These are phyloP conservation scores for Tetragnatha montana DNA, from an alignment of 2,888 invertebrate genomes.

Conservation along the genomic window DNA sequence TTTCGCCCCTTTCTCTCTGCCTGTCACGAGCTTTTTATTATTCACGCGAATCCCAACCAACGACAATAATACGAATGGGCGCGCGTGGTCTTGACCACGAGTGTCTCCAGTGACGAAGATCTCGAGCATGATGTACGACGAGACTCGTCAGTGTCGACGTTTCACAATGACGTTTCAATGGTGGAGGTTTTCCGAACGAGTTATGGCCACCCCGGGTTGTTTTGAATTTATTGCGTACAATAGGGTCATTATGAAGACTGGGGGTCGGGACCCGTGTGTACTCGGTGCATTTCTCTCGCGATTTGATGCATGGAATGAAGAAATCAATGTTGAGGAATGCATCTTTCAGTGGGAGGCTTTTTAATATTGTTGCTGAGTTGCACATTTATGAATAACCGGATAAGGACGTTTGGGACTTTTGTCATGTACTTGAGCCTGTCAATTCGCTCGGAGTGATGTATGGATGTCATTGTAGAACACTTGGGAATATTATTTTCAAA, in stretches of 20 bases:
- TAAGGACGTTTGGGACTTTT: no score
- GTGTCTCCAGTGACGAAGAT: conserved; percentile 31
- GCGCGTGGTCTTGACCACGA: conserved; percentile 60
- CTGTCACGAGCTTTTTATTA: conserved; percentile 45
- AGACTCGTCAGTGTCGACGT: neutral
- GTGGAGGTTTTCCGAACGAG: neutral
- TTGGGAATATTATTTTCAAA: no score
- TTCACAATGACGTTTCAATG: neutral
- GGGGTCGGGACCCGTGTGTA: neutral
- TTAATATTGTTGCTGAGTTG: no score
- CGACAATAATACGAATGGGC: conserved; percentile 53
- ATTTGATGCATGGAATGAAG: no score
- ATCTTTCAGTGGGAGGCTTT: no score
- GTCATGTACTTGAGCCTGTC: no score
- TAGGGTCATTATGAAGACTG: neutral
- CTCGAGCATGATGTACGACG: neutral
- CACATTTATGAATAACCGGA: no score
- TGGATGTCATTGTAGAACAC: no score
- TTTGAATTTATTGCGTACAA: neutral
- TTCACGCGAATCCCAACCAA: conserved; percentile 51
- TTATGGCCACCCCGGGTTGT: neutral
- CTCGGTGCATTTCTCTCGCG: no score
- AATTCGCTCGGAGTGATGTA: no score
- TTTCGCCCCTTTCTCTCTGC: conserved; percentile 45
- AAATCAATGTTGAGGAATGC: no score